phyloP scores from a whole-genome alignment of 2,797 vertebrate species.

The Chelon labrosus region DNA sequence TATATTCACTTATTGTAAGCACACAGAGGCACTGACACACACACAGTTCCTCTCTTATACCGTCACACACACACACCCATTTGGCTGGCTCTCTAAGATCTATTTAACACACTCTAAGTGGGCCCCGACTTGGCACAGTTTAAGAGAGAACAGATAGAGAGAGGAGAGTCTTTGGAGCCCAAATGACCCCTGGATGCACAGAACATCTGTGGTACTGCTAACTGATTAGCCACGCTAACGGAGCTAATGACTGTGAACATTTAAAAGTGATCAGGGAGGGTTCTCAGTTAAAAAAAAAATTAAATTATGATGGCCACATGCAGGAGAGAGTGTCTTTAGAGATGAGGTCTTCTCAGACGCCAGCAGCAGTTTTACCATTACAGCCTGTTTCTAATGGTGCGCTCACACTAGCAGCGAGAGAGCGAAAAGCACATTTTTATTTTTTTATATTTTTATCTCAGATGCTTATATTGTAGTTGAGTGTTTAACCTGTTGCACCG shows the following conservation, averaged over 20 bases:
- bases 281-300: constrained; percentile 2
- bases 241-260: constrained; percentile 47
- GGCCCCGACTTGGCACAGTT: constrained; percentile 52
- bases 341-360: neutral
- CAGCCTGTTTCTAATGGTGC: too few relatives aligned
- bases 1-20: constrained; percentile 20
- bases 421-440: too few relatives aligned
- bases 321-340: neutral
- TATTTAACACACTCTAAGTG: constrained; percentile 63
- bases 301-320: neutral
- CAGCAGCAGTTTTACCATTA: too few relatives aligned
- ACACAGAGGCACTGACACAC: neutral
- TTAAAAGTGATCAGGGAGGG: constrained; percentile 33
- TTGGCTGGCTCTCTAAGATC: constrained; percentile 50
- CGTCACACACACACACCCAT: constrained; percentile 24
- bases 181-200: constrained; percentile 53
- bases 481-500: too few relatives aligned
- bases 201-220: constrained; percentile 64
- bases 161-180: constrained; percentile 34
- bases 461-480: too few relatives aligned
- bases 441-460: too few relatives aligned
- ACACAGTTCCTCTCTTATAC: neutral
- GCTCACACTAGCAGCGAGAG: too few relatives aligned
- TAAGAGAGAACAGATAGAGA: constrained; percentile 39
- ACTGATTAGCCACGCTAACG: constrained; percentile 58